Evolutionary conservation across 1,140 invertebrate species (phyloP), one percentile per base, ranked within the genome.

Genomic region (Halictus rubicundus): DNA sequence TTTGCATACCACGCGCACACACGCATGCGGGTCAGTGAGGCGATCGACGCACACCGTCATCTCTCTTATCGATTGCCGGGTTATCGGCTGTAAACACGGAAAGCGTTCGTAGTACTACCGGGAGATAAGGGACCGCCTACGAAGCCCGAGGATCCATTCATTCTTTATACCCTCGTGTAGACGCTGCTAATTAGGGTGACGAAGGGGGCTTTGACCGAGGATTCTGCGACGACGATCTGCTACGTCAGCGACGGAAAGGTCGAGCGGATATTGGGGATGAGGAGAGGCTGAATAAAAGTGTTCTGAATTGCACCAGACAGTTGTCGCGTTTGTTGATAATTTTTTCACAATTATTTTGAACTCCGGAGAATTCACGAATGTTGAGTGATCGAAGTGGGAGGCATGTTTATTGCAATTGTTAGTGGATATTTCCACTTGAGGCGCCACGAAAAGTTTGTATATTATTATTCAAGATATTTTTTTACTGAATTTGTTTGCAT

Each of bases 61-160:
- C 57, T 49, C 69, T 25, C 46, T 85, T 84, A 89, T 89, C 88
- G 82, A 89, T 88, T 82, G 75, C n/a, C n/a, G 42, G 14, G 61
- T 89, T 88, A 88, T 88, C 81, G 73, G 21, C 61, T 63, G 71
- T 85, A 82, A 87, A 87, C 80, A 87, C 23, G 66, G 82, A 78
- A 82, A 78, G 54, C 54, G 71, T 84, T 79, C 68, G 78, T 84
- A 79, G 84, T 87, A 87, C 84, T 87, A 87, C 78, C 59, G 65
- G 39, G n/a, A 71, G 84, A 87, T 86, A 87, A 87, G 74, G 74
- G 57, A 78, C 39, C 68, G 69, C 64, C 80, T 80, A 76, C 52
- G 60, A 57, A n/a, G 63, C 57, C 59, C 46, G n/a, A 9, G n/a
- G 54, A 68, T 73, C 60, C 85, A 86, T 86, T 86, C 84, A 83